phyloP scores from a whole-genome alignment of 2,888 invertebrate species.

The Crioceris asparagi region DNA sequence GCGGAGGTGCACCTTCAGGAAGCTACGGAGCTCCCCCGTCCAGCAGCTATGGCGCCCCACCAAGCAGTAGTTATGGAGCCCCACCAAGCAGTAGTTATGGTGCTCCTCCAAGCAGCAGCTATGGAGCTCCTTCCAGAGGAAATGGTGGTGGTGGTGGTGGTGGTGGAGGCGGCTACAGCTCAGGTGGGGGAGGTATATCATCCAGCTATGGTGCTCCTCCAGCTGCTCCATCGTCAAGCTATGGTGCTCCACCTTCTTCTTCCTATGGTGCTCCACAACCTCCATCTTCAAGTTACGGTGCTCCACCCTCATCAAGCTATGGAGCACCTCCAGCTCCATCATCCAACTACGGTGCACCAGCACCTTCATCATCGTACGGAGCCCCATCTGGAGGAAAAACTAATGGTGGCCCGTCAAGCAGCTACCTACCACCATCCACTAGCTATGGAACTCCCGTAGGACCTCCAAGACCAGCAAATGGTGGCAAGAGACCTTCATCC shows the following conservation, averaged over 20 bases:
- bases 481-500: conserved; percentile 33
- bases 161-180: too few species aligned
- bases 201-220: conserved; percentile 34
- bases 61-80: conserved; percentile 22
- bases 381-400: conserved; percentile 10
- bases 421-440: conserved; percentile 28
- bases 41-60: conserved; percentile 31
- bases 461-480: conserved; percentile 30
- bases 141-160: conserved; percentile 39
- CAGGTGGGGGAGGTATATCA: too few species aligned
- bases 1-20: conserved; percentile 28
- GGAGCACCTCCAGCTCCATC: conserved; percentile 22
- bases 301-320: conserved; percentile 23
- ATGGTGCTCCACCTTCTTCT: conserved; percentile 22
- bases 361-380: too few species aligned
- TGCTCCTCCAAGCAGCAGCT: conserved; percentile 29
- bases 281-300: conserved; percentile 25
- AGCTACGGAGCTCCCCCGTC: conserved; percentile 29
- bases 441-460: conserved; percentile 35
- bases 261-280: conserved; percentile 29
- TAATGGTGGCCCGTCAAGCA: conserved; percentile 9
- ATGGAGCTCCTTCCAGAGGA: conserved; percentile 38
- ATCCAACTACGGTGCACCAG: conserved; percentile 37
- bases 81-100: conserved; percentile 28
- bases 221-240: conserved; percentile 10